Evolutionary conservation across 2,113 vertebrate species (phyloP), one percentile per base, ranked within the genome.

Genomic region (Gyps fulvus): DNA sequence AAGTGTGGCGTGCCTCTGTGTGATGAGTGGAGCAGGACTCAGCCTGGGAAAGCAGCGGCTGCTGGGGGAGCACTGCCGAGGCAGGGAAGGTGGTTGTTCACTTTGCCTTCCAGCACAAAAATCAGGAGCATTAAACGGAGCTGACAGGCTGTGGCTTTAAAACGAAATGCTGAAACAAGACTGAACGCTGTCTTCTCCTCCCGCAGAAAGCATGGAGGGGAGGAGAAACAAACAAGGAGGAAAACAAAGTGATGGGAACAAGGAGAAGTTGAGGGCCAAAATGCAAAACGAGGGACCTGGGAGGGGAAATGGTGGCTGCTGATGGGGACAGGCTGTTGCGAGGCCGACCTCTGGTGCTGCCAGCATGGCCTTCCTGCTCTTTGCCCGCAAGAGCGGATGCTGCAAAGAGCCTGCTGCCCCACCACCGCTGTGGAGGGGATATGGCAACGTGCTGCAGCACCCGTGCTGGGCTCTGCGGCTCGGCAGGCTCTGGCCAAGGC

Each of bases 401-500:
- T 74, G 52, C 3, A 2, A 10, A 50, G 72, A 49, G 57, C 86
- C 57, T 20, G 47, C 4, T 26, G 47, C 34, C 42, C 20, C 2
- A 5, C 57, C 10, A 5, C 29, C 2, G 1, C 2, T 1, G 42
- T 2, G 4, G 36, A 52, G 52, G 32, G 86, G 74, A 18, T 9
- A 19, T 2, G 3, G 65, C 4, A 11, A 6, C 0, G 17, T 52
- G 32, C 38, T 1, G 4, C 7, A 15, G 38, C 18, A 6, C 36
- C 52, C 0, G 3, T 1, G 6, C 34, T 1, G 7, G 43, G 32
- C 52, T n/a, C 32, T 16, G 25, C 1, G 7, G 16, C 65, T 50
- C 1, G 2, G 23, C 0, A 3, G 19, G 31, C 40, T 49, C 67
- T 13, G 34, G 29, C 29, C 2, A 3, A 27, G n/a, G 25, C 49